Base-by-base conservation (phyloP, 37 sponge, comb jelly and placozoan species). In the Crambe crambe region DNA sequence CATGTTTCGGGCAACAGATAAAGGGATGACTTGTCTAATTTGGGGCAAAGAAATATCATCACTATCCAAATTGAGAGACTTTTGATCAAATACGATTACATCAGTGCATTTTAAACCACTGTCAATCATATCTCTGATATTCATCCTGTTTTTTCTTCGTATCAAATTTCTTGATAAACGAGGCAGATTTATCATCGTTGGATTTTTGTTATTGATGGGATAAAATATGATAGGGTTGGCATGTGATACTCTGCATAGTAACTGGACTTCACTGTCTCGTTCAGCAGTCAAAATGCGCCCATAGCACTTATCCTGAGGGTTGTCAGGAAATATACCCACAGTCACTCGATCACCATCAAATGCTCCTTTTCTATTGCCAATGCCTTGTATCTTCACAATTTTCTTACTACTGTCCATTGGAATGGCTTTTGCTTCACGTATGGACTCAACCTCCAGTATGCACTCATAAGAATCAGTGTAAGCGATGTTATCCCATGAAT, bases 131-230 rank as follows among this genome's bases (percentile, higher is more conserved):
- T 77, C 56, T 22, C 37, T 58, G 34, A 86, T 74, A 0, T 25
- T 37, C 12, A 20, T 42, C 26, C 44, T 62, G 2, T 74, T 30
- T 66, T 37, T 67, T 31, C 25, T 79, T 17, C 56, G 27, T 1
- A 86, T 42, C 29, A 86, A 54, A n/a, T 80, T 59, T 29, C 44
- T 36, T 26, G 93, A 83, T 20, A 92, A 30, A 35, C 75, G 37
- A 58, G 93, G 93, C 38, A 87, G 70, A 72, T 92, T 92, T n/a
- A 72, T 23, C 6, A 92, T 29, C 18, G 51, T 58, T 34, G 93
- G 93, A 41, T 76, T 59, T 29, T 76, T 82, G 8, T 41, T 74
- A 42, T 80, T 68, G 31, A 92, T 31, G 23, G 93, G 93, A 72
- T 31, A 83, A 54, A 92, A 87, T 8, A 80, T 5, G 42, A 75